These are phyloP conservation scores for Rhimphoctona megacephalus DNA, from an alignment of 2,888 invertebrate genomes.

Conservation along the genomic window DNA sequence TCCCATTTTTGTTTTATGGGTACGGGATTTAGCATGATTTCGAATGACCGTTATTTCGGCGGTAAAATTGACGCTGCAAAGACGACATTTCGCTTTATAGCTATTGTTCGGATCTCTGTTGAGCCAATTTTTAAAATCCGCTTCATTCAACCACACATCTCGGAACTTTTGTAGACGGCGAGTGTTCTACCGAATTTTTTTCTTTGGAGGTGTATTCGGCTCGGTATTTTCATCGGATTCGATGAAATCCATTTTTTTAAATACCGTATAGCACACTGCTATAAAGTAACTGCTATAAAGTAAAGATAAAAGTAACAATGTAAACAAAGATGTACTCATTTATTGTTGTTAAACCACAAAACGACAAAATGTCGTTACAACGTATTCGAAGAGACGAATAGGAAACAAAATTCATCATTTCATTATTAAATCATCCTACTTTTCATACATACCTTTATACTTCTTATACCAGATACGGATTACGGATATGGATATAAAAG, in stretches of 20 bases:
- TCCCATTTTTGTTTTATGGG: constrained; percentile 42
- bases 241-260: constrained; percentile 16
- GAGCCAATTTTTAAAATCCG: constrained; percentile 39
- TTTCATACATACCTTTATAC: too few species aligned
- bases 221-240: constrained; percentile 40
- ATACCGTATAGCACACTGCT: constrained; percentile 5
- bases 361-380: too few species aligned
- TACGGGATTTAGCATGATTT: constrained; percentile 33
- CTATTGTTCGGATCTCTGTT: constrained; percentile 12
- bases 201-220: constrained; percentile 27
- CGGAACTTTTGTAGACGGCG: constrained; percentile 44
- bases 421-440: too few species aligned
- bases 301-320: background rate
- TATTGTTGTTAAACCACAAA: too few species aligned
- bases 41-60: constrained; percentile 51
- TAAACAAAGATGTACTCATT: background rate
- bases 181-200: constrained; percentile 32
- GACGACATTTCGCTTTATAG: constrained; percentile 34
- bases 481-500: too few species aligned
- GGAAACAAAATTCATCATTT: too few species aligned
- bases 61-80: constrained; percentile 30
- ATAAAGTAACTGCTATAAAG: too few species aligned
- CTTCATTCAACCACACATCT: constrained; percentile 39
- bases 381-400: too few species aligned
- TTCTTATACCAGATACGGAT: too few species aligned